These are phyloP conservation scores for Cydia amplana DNA, from an alignment of 1,140 invertebrate genomes.

Conservation along the genomic window DNA sequence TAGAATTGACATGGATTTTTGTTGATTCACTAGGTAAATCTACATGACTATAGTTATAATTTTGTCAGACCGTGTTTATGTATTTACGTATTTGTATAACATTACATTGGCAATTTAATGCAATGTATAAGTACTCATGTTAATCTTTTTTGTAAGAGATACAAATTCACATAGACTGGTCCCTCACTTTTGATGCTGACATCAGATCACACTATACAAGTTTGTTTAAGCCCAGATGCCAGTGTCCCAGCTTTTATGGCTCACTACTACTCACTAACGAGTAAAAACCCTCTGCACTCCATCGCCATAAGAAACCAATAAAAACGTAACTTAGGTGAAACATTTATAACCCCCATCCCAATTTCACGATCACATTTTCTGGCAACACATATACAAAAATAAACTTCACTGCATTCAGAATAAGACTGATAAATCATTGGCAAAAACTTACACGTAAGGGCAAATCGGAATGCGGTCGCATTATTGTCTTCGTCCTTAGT, in stretches of 20 bases:
- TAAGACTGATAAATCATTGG: neutral
- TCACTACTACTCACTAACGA: constrained; percentile 7
- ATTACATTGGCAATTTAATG: too few species aligned
- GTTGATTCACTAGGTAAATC: too few species aligned
- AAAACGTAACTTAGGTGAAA: constrained; percentile 15
- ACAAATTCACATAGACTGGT: too few species aligned
- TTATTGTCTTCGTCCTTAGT: neutral
- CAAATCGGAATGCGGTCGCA: neutral
- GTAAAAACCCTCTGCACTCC: constrained; percentile 12
- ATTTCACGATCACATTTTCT: neutral
- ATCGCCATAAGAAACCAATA: neutral
- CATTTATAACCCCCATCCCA: constrained; percentile 7
- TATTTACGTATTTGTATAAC: too few species aligned
- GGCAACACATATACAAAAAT: neutral
- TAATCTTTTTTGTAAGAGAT: too few species aligned
- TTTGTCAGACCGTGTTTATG: too few species aligned
- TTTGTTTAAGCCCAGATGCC: constrained; percentile 15
- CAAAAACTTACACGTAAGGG: neutral
- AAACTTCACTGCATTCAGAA: neutral
- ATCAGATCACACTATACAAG: neutral
- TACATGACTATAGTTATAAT: too few species aligned
- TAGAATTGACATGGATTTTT: too few species aligned
- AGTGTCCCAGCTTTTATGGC: neutral
- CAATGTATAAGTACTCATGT: too few species aligned
- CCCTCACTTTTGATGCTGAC: neutral